These are phyloP conservation scores for Tyrophagus putrescentiae DNA, from an alignment of 1,140 invertebrate genomes.

Conservation along the genomic window DNA sequence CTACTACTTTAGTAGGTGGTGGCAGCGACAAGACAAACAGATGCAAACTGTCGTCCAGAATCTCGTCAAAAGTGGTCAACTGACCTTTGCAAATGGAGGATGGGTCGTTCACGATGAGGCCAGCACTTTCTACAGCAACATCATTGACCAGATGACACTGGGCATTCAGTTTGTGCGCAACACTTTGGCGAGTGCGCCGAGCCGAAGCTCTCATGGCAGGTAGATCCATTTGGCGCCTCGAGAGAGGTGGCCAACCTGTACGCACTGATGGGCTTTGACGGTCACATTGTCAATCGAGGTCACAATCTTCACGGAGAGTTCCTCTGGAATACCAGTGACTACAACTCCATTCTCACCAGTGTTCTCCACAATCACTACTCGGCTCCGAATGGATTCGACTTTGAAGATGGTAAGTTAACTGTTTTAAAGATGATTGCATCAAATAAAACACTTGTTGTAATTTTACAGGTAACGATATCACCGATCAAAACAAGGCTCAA, in stretches of 20 bases:
- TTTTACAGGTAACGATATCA: slow-evolving; percentile 5
- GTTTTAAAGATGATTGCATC: background rate
- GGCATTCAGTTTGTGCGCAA: slow-evolving; percentile 41
- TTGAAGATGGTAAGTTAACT: slow-evolving; percentile 12
- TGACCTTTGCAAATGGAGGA: slow-evolving; percentile 70
- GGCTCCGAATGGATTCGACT: slow-evolving; percentile 12
- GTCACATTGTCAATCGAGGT: slow-evolving; percentile 5
- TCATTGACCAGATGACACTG: slow-evolving; percentile 72
- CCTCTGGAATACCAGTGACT: slow-evolving; percentile 4
- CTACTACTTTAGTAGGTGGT: slow-evolving; percentile 86
- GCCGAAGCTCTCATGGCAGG: slow-evolving; percentile 46
- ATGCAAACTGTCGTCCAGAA: slow-evolving; percentile 37
- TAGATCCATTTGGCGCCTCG: slow-evolving; percentile 50
- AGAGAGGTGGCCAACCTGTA: slow-evolving; percentile 42
- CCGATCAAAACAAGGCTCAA: background rate
- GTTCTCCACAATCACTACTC: slow-evolving; percentile 11
- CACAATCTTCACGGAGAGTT: background rate
- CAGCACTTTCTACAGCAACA: slow-evolving; percentile 70
- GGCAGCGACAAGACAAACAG: slow-evolving; percentile 50
- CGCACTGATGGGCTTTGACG: slow-evolving; percentile 34
- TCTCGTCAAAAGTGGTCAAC: slow-evolving; percentile 42
- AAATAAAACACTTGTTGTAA: too few species aligned
- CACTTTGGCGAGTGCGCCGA: slow-evolving; percentile 44
- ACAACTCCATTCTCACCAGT: slow-evolving; percentile 14
- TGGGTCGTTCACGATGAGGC: slow-evolving; percentile 94